Base-by-base conservation (phyloP, 2,113 vertebrate genomes). In the Myocastor coypus region DNA sequence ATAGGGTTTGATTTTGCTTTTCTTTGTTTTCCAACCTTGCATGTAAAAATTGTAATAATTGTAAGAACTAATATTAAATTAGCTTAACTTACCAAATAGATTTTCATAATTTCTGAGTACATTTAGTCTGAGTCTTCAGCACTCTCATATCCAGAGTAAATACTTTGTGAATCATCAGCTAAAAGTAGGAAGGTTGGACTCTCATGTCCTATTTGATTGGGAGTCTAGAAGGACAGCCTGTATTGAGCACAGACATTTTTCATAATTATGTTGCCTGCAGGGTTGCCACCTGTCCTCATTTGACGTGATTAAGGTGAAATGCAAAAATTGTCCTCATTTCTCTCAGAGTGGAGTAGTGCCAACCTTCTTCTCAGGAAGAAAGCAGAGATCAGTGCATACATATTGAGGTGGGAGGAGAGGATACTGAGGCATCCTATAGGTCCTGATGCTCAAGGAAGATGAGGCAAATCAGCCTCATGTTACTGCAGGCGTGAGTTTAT, bases 271-370 rank as follows among this genome's bases (percentile, higher is more conserved):
- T 97, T 97, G 97, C 98, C 98, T 97, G 97, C 97, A 95, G 98
- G 97, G 98, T 97, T 98, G 96, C 98, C 98, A 98, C 98, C 98
- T 98, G 98, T 97, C 98, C 98, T 98, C 93, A 98, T 98, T 98
- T 97, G 96, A 98, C 98, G 95, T 98, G 98, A 98, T 98, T 98
- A 98, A 85, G 34, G 98, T 97, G 97, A 98, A 98, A 98, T 97
- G 97, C 95, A 98, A 97, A 92, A 98, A 73, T 84, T 26, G 57
- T 98, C 97, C 97, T 98, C 96, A 91, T 98, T 98, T 98, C 97
- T 96, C 90, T 93, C 37, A 22, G 92, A 96, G 84, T 92, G 95
- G 96, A 98, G 71, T 24, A 77, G 80, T 97, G 97, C 97, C 97
- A 96, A 88, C 59, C 97, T 95, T 91, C 68, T 57, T 93, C 63